Base-by-base conservation (phyloP, 2,797 vertebrate species). In the Anabacerthia variegaticeps region DNA sequence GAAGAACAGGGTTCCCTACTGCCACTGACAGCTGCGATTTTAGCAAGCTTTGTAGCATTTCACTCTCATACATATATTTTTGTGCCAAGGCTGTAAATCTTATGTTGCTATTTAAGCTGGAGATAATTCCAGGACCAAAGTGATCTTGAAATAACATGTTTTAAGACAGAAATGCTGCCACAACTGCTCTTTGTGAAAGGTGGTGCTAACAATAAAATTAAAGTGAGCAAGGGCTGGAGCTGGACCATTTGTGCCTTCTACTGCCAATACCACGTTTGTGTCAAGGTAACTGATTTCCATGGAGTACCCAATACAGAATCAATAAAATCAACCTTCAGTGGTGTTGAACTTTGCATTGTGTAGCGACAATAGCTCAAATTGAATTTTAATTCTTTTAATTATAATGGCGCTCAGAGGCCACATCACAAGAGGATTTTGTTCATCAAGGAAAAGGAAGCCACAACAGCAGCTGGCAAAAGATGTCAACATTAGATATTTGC, bases 301-400 rank as follows among this genome's bases (percentile, higher is more conserved):
- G 77, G 88, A 82, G 83, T 34, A 39, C 71, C 94, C 93, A 93
- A 94, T 92, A 95, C 13, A 1, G 72, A 87, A 97, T 95, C 95
- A 95, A 96, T 93, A 92, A 78, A 90, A 92, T 96, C 96, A 95
- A 7, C 94, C 90, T 95, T 93, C 80, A 54, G 93, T 43, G 71
- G 59, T 39, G 80, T 86, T 96, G 96, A 96, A 96, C 96, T 96
- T 94, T 95, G 94, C 95, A 93, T 93, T 95, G 94, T 90, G 76
- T 46, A 95, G 88, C 27, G 34, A 93, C 95, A 94, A 96, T 75
- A 58, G 89, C 89, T 90, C 93, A 93, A 95, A 97, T 93, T 94
- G 96, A 95, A 95, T 95, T 95, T 94, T 94, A 95, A 95, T 96
- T 96, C 80, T 96, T 95, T 93, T 94, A 84, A 96, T 96, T 93